Evolutionary conservation across 2,797 vertebrate genomes (phyloP).

Genomic region (Hylomyscus alleni): DNA sequence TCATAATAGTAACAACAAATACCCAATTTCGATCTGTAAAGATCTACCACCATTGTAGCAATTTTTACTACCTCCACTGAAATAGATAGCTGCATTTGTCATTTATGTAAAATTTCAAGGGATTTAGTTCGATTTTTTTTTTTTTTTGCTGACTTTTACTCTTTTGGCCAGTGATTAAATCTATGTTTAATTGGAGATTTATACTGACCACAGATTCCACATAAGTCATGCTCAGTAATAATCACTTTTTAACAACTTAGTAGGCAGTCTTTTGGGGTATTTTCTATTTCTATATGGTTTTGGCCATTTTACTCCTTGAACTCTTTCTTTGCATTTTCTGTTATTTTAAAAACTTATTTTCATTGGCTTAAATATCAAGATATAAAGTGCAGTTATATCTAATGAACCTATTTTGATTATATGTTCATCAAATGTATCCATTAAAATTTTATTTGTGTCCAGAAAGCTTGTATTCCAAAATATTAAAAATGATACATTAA

Average conservation of each 20-base stretch:
- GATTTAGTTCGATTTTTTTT: slow-evolving; percentile 32
- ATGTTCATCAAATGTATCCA: slow-evolving; percentile 47
- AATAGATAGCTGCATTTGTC: background rate
- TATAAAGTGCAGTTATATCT: slow-evolving; percentile 49
- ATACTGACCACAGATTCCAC: slow-evolving; percentile 34
- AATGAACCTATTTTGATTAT: slow-evolving; percentile 13
- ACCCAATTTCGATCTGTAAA: background rate
- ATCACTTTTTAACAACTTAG: slow-evolving; percentile 51
- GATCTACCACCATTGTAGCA: background rate
- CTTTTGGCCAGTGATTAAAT: slow-evolving; percentile 51
- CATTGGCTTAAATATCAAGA: slow-evolving; percentile 19
- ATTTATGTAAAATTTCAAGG: slow-evolving; percentile 25
- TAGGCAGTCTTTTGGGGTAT: background rate
- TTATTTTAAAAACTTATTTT: slow-evolving; percentile 57
- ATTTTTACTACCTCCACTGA: background rate
- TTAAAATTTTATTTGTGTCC: slow-evolving; percentile 33
- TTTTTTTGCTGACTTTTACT: slow-evolving; percentile 6
- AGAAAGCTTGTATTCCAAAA: slow-evolving; percentile 38
- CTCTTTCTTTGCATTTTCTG: slow-evolving; percentile 15
- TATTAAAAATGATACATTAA: slow-evolving; percentile 10
- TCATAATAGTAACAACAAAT: background rate
- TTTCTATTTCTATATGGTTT: slow-evolving; percentile 43
- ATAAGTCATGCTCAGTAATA: background rate
- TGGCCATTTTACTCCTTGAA: background rate
- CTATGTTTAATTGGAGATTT: slow-evolving; percentile 42